Base-by-base conservation (phyloP, 2,797 vertebrate genomes). In the Anas georgica region DNA sequence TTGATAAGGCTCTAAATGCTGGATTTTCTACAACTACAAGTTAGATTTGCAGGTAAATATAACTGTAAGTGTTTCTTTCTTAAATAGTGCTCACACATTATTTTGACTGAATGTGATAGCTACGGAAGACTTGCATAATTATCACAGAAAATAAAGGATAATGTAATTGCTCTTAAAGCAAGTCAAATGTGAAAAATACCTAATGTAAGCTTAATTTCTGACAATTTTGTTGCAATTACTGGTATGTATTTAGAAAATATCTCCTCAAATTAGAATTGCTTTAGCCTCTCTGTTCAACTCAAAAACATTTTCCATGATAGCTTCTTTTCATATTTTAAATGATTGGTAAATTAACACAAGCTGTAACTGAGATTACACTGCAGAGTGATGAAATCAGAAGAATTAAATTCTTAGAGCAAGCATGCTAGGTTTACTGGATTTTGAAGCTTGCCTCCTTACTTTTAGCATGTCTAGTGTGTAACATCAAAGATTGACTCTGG, bases 301-400 rank as follows among this genome's bases (percentile, higher is more conserved):
- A 59, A 77, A 86, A 91, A 59, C 22, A 58, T 86, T 91, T 88
- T 85, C 72, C 0, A 0, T 83, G 21, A 82, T 79, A 82, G 48
- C 28, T 90, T 82, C 52, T 69, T 66, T 90, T 90, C 56, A 50
- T 77, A 68, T 83, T 95, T 93, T 94, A 94, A 93, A 84, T 94
- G 63, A 79, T 58, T 50, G 29, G 60, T 41, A 91, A 95, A 90
- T 84, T 82, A 87, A 68, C 21, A 5, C 78, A 87, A 85, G 64
- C 90, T 85, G 67, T 70, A 88, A 88, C 52, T 59, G 78, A 91
- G 74, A 90, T 89, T 91, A 70, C 5, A 0, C 50, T 48, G 75
- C 52, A 87, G 79, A 54, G 35, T 0, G 0, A 80, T 74, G 31
- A 84, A 83, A 94, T 79, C 25, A 46, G 20, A 52, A 70, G 7